Percentiles rank a stretch among this genome's conserved stretches.
Evolutionary conservation across 2,797 vertebrate genomes (phyloP).

Genomic region (Fratercula arctica): DNA sequence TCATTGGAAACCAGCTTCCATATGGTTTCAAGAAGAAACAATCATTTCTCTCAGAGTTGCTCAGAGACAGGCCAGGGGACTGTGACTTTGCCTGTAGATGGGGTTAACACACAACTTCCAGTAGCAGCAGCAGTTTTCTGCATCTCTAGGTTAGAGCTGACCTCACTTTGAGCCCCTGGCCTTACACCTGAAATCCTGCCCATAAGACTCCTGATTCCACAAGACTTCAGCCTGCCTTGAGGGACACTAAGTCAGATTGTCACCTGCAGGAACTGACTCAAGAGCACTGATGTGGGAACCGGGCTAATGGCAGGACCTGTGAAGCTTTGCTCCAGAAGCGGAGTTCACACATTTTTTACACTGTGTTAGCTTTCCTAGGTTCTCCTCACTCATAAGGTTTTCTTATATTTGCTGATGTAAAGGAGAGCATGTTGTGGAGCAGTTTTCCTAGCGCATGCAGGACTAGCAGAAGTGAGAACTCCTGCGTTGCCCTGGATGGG

Average conservation of each 20-base stretch:
- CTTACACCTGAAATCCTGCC: not conserved
- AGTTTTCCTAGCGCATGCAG: not conserved
- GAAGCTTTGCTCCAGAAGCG: not conserved
- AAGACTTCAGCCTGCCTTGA: not conserved
- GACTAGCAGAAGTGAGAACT: not conserved
- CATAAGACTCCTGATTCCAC: not conserved
- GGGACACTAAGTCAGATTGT: not conserved
- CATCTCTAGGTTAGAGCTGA: not conserved
- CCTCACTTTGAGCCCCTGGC: not conserved
- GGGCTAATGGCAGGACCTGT: not conserved
- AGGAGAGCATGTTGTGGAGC: not conserved
- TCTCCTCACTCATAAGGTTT: not conserved
- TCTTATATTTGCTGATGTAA: not conserved
- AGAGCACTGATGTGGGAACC: not conserved
- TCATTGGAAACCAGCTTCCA: constrained; percentile 14
- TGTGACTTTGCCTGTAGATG: not conserved
- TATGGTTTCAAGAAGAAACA: constrained; percentile 19
- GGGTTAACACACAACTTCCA: not conserved
- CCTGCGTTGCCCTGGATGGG: not conserved
- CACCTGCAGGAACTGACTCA: not conserved
- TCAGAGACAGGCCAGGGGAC: not conserved
- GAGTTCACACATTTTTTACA: not conserved
- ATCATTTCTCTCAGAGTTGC: not conserved
- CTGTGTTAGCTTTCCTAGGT: not conserved
- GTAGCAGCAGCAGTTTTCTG: not conserved